Conservation (phyloP, 2,888 invertebrate species). For the Lordiphosa fenestrarum region DNA sequence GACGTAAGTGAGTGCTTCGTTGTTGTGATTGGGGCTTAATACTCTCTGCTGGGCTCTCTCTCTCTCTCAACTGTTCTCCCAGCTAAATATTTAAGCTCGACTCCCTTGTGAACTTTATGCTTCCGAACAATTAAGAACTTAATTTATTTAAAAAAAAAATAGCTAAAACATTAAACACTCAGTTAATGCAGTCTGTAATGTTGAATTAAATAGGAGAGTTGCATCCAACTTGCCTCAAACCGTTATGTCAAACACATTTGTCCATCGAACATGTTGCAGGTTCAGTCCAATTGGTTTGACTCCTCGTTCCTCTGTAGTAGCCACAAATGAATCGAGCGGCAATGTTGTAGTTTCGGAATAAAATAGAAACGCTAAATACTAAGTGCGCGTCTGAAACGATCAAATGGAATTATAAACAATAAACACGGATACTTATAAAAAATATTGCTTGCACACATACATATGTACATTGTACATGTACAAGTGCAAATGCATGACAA, state of each 20-base stretch:
- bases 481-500: neutral
- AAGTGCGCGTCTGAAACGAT: constrained; percentile 3
- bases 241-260: neutral
- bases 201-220: too few species aligned
- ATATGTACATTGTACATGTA: neutral
- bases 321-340: constrained; percentile 3
- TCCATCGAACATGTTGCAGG: too few species aligned
- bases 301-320: constrained; percentile 1
- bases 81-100: too few species aligned
- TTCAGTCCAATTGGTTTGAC: neutral
- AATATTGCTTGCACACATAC: constrained; percentile 1
- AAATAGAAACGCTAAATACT: constrained; percentile 1
- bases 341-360: constrained; percentile 2
- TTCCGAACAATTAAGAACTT: too few species aligned
- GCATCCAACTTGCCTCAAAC: constrained; percentile 1
- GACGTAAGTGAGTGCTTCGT: too few species aligned
- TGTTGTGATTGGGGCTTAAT: too few species aligned
- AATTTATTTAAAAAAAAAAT: too few species aligned
- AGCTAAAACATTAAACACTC: too few species aligned
- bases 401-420: constrained; percentile 3
- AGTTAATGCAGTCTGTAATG: too few species aligned
- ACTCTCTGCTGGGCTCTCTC: too few species aligned
- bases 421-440: neutral
- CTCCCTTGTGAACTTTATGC: too few species aligned
- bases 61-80: too few species aligned